phyloP scores from a whole-genome alignment of 2,113 vertebrate species.

The Manacus vitellinus region DNA sequence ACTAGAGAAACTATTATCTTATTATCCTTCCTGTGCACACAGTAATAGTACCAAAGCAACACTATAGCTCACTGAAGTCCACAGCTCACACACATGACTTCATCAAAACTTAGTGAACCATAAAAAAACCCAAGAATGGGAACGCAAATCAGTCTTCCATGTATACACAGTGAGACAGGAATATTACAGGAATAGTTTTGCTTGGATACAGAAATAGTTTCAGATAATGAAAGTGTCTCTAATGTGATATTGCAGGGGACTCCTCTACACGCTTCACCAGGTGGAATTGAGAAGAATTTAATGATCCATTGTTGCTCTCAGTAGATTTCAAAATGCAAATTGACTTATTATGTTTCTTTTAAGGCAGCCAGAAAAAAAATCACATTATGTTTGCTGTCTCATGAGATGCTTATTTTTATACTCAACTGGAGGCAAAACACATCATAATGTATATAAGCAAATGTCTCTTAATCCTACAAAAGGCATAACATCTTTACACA shows the following conservation, averaged over 20 bases:
- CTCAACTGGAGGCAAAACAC: constrained; percentile 6
- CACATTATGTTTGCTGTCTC: not conserved
- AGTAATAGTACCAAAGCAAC: not conserved
- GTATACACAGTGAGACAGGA: constrained; percentile 20
- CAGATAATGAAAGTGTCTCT: constrained; percentile 72
- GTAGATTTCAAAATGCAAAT: constrained; percentile 73
- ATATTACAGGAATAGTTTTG: constrained; percentile 52
- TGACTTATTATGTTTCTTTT: constrained; percentile 60
- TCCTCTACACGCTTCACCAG: constrained; percentile 18
- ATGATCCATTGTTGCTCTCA: constrained; percentile 49
- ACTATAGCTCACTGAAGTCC: not conserved
- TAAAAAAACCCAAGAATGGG: constrained; percentile 42
- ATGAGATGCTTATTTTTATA: constrained; percentile 29
- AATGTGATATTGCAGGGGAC: constrained; percentile 54
- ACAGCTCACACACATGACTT: not conserved
- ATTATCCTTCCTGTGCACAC: not conserved
- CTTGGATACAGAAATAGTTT: constrained; percentile 54
- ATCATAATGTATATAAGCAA: constrained; percentile 20
- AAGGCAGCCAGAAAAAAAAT: not conserved
- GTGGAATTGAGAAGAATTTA: constrained; percentile 67
- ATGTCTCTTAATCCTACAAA: not conserved
- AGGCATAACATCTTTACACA: not conserved
- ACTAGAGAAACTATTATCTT: not conserved
- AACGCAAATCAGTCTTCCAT: constrained; percentile 54
- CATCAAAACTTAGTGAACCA: constrained; percentile 34